Percentiles rank a stretch among this genome's conserved stretches.
Conservation (phyloP, 2,113 vertebrate species). For the Leucopsar rothschildi region DNA sequence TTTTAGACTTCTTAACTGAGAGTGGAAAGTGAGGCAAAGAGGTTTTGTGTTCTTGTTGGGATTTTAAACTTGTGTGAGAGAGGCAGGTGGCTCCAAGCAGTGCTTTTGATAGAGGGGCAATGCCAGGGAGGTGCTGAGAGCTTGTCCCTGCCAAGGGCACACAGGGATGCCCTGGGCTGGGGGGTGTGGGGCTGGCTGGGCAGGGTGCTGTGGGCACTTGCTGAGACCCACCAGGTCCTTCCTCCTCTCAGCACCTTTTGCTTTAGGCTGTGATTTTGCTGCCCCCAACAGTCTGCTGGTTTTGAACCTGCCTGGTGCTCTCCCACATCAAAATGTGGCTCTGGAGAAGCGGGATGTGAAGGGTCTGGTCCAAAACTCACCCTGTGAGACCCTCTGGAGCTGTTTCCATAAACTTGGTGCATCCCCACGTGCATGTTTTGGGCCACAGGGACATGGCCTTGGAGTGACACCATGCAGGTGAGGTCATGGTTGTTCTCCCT, state of each 20-base stretch:
- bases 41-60: neutral
- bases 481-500: neutral
- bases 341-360: neutral
- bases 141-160: neutral
- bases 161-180: neutral
- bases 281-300: slow-evolving; percentile 61
- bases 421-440: fast-evolving
- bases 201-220: neutral
- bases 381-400: neutral
- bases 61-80: neutral
- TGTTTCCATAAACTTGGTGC: neutral
- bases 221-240: slow-evolving; percentile 3
- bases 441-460: neutral
- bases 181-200: neutral
- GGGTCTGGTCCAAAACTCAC: neutral
- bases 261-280: slow-evolving; percentile 67
- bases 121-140: neutral
- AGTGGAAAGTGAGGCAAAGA: neutral
- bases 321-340: neutral
- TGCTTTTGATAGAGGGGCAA: neutral
- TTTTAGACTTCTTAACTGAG: neutral
- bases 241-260: neutral
- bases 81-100: neutral
- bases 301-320: slow-evolving; percentile 28
- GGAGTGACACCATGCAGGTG: neutral